phyloP scores from a whole-genome alignment of 1,140 invertebrate genomes.

The Ceratitis capitata region DNA sequence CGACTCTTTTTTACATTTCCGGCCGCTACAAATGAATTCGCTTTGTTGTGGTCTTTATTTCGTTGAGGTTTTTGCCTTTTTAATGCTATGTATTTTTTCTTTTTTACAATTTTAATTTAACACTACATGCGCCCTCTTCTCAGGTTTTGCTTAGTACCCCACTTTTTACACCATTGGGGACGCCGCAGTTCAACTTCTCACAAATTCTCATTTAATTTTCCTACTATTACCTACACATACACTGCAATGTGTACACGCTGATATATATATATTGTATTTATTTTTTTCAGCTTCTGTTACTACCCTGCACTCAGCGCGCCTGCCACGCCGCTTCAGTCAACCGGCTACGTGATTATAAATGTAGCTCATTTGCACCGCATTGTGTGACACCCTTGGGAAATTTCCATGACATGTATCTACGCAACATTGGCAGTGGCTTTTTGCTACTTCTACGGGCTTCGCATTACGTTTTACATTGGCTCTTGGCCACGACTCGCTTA shows the following conservation, averaged over 20 bases:
- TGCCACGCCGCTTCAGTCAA: background rate
- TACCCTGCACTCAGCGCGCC: background rate
- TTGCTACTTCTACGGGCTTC: background rate
- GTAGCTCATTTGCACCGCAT: slow-evolving; percentile 1
- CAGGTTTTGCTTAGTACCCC: background rate
- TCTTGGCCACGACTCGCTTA: background rate
- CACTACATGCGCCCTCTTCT: background rate
- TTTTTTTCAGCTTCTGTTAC: background rate
- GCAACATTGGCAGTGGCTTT: background rate
- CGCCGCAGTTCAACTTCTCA: background rate
- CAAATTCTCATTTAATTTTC: slow-evolving; percentile 30
- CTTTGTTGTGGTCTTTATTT: slow-evolving; percentile 3
- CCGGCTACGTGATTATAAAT: slow-evolving; percentile 20
- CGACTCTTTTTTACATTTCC: background rate
- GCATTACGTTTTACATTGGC: background rate
- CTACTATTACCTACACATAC: background rate
- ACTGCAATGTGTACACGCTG: no score
- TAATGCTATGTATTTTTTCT: background rate
- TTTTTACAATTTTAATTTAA: background rate
- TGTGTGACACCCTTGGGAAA: slow-evolving; percentile 3
- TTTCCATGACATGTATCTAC: slow-evolving; percentile 17
- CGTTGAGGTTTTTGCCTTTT: background rate
- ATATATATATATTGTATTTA: no score
- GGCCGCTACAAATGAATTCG: background rate
- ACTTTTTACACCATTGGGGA: background rate